These are phyloP conservation scores for Mythimna albipuncta DNA, from an alignment of 2,888 invertebrate genomes.

Conservation along the genomic window DNA sequence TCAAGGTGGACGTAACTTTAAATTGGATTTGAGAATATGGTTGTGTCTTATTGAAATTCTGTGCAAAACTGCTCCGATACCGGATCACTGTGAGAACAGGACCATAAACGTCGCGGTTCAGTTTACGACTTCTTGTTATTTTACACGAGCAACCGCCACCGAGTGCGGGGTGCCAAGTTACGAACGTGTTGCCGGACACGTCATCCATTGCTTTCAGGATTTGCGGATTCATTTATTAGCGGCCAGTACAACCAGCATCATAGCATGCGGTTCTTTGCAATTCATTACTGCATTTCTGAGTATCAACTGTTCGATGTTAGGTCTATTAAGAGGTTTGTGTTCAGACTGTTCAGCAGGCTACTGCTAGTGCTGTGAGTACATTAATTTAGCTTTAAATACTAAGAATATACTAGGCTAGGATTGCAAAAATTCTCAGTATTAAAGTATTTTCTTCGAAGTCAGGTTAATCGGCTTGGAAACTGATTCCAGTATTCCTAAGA, in stretches of 20 bases:
- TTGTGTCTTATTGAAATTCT: constrained; percentile 68
- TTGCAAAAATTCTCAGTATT: neutral
- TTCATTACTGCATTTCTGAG: neutral
- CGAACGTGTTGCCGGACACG: constrained; percentile 39
- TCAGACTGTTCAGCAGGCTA: constrained; percentile 5
- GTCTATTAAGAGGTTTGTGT: constrained; percentile 22
- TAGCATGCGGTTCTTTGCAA: neutral
- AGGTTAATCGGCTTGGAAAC: neutral
- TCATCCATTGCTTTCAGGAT: constrained; percentile 38
- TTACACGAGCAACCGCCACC: constrained; percentile 61
- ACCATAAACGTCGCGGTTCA: constrained; percentile 75
- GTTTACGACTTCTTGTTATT: constrained; percentile 82
- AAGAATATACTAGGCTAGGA: neutral
- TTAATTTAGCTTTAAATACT: neutral
- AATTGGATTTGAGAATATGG: constrained; percentile 41
- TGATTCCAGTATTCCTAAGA: neutral
- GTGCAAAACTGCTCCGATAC: constrained; percentile 72
- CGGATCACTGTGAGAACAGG: constrained; percentile 79
- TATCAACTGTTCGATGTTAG: neutral
- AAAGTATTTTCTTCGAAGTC: neutral
- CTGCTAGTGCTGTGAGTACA: too few relatives aligned
- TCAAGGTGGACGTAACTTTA: constrained; percentile 23
- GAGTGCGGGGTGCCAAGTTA: constrained; percentile 40
- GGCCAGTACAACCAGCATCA: neutral
- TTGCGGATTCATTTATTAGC: constrained; percentile 9